Evolutionary conservation across 2,797 vertebrate genomes (phyloP).

Genomic region (Crocodylus rhombifer): DNA sequence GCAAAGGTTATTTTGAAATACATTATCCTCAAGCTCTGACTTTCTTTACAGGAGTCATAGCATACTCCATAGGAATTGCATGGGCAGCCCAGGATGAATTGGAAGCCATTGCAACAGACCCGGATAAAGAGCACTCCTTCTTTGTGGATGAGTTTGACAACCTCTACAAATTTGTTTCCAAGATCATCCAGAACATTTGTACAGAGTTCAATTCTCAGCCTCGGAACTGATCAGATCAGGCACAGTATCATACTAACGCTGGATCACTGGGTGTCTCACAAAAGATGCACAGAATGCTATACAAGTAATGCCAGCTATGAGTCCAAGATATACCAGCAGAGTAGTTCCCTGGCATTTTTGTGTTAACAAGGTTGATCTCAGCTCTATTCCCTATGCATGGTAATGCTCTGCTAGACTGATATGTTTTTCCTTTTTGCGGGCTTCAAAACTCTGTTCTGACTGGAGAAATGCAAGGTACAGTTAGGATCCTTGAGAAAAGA

Average conservation of each 20-base stretch:
- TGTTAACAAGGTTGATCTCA: conserved; percentile 21
- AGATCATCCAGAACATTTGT: conserved; percentile 96
- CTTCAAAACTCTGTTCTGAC: conserved; percentile 50
- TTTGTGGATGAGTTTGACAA: conserved; percentile 98
- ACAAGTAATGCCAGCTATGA: not conserved
- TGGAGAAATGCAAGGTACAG: not conserved
- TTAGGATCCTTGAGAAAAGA: not conserved
- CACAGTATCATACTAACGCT: not conserved
- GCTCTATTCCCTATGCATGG: conserved; percentile 33
- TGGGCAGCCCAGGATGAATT: conserved; percentile 98
- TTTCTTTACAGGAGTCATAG: conserved; percentile 90
- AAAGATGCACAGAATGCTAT: not conserved
- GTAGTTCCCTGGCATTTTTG: conserved; percentile 18
- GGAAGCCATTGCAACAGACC: conserved; percentile 95
- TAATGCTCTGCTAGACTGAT: not conserved
- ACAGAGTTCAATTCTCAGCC: conserved; percentile 98
- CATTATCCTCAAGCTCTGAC: not conserved
- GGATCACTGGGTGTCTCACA: not conserved
- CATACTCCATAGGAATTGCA: conserved; percentile 93
- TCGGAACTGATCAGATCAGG: conserved; percentile 86
- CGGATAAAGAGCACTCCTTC: conserved; percentile 94
- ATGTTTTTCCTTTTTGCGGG: not conserved
- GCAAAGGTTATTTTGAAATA: not conserved
- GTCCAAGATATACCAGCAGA: not conserved
- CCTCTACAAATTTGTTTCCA: conserved; percentile 91